Evolutionary conservation across 2,797 vertebrate genomes (phyloP), one percentile per base, ranked within the genome.

Genomic region (Aulostomus chinensis): DNA sequence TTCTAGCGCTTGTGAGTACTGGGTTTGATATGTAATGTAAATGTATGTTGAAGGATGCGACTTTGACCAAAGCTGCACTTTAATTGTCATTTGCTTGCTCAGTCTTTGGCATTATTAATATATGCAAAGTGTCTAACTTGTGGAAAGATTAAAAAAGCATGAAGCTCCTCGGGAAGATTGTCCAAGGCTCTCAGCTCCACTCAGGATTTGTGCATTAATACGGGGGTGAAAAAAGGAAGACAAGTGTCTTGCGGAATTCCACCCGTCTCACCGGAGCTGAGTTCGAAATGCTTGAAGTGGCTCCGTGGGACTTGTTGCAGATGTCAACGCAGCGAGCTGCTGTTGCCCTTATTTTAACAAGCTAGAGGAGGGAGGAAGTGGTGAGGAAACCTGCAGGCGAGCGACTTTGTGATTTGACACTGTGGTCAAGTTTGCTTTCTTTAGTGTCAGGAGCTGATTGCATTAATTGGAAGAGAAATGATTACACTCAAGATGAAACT

Each of bases 171-270:
- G 11, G 61, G 59, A 72, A 60, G 68, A 61, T 55, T 48, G 72
- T 58, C 64, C 0, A 9, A 60, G 59, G 63, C 72, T 52, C 58
- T 47, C 9, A 9, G 34, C 45, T 53, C 24, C 4, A 9, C 43
- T 70, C 52, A 22, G 68, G 49, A 73, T 65, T 59, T 61, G 45
- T 57, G 60, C 58, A 64, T 76, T 81, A 83, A 80, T 74, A 61
- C 56, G 33, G 31, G 28, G 53, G 47, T 40, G 57, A 80, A 68
- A 76, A 79, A 68, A 25, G 34, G 40, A 86, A 62, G 66, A 58
- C 53, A 56, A 12, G 2, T 60, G 37, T 77, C 60, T 71, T 18
- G 42, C 20, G 0, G 2, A 66, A 52, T 67, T 58, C 48, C 20
- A 66, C 17, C 3, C 4, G 26, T 78, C 60, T 72, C 65, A 20